Evolutionary conservation across 35 echinoderm and acorn worm genomes (phyloP), one percentile per base, ranked within the genome.

Genomic region (Nesometra sesokonis): DNA sequence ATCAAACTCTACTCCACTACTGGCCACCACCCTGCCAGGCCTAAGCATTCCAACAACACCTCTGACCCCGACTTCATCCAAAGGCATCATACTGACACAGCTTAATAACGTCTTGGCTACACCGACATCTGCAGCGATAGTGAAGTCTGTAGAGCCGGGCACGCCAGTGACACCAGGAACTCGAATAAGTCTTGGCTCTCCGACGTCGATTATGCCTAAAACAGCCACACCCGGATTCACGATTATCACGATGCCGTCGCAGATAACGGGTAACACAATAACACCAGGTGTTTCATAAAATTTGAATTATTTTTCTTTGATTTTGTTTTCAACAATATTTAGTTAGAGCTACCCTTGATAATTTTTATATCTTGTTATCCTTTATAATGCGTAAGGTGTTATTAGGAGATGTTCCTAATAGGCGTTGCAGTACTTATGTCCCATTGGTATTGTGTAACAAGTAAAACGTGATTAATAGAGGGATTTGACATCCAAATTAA

Each of bases 161-260:
- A 89, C 89, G 40, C 86, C 94, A 11, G 89, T 92, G 30, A 86
- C 90, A 35, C 78, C 82, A 36, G 82, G 82, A 31, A 52, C 82
- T 67, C 8, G 23, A 27, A 77, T 36, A 78, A 17, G 82, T 90
- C 32, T 76, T 78, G 36, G 37, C 82, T 35, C 82, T 37, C 52
- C 52, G 2, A 76, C 57, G 11, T 31, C 83, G 30, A 32, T 93
- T 35, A 87, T 87, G 29, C 57, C 78, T 34, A 83, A 46, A 32
- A 34, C 85, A 0, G 46, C 87, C 11, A 83, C 77, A 5, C 47
- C 92, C 32, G 92, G 92, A 27, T 94, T 90, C 76, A 94, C 92
- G 2, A 85, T 97, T 4, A 89, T 97, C 15, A 93, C 94, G 11
- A 38, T 97, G 78, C 94, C 94, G 34, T 97, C 94, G 29, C 47